Evolutionary conservation across 2,113 vertebrate species (phyloP).

Genomic region (Potamarius usumacintae): DNA sequence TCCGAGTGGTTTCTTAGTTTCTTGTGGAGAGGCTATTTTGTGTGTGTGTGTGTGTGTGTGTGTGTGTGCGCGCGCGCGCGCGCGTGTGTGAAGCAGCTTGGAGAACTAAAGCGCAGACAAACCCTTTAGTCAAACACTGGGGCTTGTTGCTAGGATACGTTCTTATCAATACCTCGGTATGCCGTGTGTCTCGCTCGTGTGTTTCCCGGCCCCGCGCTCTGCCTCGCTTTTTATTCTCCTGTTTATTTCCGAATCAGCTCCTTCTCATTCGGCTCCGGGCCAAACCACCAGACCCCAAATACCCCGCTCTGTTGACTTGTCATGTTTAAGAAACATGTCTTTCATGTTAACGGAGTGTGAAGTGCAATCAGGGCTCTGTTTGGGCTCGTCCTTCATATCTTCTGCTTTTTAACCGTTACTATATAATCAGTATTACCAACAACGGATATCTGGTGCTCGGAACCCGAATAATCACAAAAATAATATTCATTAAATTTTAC

Average conservation of each 20-base stretch:
- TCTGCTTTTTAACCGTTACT: background rate
- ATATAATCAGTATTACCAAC: background rate
- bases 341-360: background rate
- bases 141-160: slow-evolving; percentile 61
- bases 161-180: slow-evolving; percentile 61
- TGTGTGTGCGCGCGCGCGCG: background rate
- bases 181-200: slow-evolving; percentile 39
- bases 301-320: slow-evolving; percentile 2
- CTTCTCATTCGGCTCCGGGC: background rate
- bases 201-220: slow-evolving; percentile 23
- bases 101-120: slow-evolving; percentile 50
- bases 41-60: background rate
- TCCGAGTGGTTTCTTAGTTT: background rate
- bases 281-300: slow-evolving; percentile 31
- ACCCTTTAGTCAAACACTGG: slow-evolving; percentile 58
- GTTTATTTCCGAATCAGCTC: slow-evolving; percentile 50
- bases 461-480: background rate
- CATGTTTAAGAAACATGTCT: slow-evolving; percentile 11
- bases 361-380: background rate
- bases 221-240: slow-evolving; percentile 38
- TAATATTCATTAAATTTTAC: background rate
- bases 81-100: background rate
- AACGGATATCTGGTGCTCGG: background rate
- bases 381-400: background rate
- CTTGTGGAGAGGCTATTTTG: background rate